phyloP scores from a whole-genome alignment of 2,888 invertebrate genomes.

The Perithous albicinctus region DNA sequence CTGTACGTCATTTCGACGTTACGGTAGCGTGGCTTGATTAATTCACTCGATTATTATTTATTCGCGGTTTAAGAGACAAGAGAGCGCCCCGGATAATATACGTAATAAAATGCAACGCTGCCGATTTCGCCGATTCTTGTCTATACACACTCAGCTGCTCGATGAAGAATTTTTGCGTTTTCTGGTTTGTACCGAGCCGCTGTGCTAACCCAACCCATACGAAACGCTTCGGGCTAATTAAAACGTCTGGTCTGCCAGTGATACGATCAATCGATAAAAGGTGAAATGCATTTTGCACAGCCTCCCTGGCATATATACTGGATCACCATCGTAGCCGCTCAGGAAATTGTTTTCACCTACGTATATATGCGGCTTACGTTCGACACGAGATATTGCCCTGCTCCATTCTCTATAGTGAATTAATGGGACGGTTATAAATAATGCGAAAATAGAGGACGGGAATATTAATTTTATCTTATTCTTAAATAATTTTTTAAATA shows the following conservation, averaged over 20 bases:
- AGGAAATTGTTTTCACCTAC: background rate
- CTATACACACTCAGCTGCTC: background rate
- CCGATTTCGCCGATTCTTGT: constrained; percentile 26
- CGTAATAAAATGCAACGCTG: constrained; percentile 15
- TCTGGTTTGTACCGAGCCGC: constrained; percentile 29
- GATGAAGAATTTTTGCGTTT: constrained; percentile 44
- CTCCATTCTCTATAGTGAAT: too few relatives aligned
- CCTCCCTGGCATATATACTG: background rate
- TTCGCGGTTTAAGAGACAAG: constrained; percentile 5
- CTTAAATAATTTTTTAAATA: too few relatives aligned
- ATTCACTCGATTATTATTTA: constrained; percentile 32
- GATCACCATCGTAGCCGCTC: background rate
- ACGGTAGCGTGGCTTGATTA: constrained; percentile 28
- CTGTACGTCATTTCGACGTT: constrained; percentile 28
- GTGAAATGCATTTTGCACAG: constrained; percentile 3
- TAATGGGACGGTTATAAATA: too few relatives aligned
- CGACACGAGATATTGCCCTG: too few relatives aligned
- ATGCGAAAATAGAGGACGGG: too few relatives aligned
- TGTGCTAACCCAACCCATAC: constrained; percentile 66
- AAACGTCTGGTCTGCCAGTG: constrained; percentile 79
- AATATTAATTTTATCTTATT: too few relatives aligned
- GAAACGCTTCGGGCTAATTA: constrained; percentile 78
- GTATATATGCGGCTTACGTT: too few relatives aligned
- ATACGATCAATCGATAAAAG: constrained; percentile 77
- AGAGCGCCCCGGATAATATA: background rate